phyloP scores from a whole-genome alignment of 1,140 invertebrate genomes.

The Belonocnema kinseyi region DNA sequence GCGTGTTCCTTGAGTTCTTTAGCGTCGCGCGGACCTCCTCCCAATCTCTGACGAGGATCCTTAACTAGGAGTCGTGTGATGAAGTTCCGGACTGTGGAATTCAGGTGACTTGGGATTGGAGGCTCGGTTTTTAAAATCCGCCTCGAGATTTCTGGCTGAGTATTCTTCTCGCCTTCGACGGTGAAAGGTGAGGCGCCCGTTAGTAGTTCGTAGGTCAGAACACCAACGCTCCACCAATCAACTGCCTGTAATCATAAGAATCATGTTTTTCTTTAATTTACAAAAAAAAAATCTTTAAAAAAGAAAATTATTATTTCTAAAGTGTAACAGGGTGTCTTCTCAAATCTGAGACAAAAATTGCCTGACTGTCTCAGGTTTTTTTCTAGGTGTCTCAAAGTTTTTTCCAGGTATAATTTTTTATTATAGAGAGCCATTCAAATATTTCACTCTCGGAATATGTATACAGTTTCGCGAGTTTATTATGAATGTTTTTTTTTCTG shows the following conservation, averaged over 20 bases:
- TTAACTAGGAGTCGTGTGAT: conserved; percentile 89
- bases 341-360: too few relatives aligned
- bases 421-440: too few relatives aligned
- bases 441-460: too few relatives aligned
- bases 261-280: too few relatives aligned
- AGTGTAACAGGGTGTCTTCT: too few relatives aligned
- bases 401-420: too few relatives aligned
- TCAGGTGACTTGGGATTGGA: conserved; percentile 86
- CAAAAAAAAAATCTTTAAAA: too few relatives aligned
- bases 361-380: too few relatives aligned
- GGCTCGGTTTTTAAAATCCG: conserved; percentile 92
- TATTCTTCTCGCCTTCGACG: conserved; percentile 93
- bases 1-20: conserved; percentile 90
- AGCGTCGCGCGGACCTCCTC: conserved; percentile 87
- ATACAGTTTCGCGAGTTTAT: too few relatives aligned
- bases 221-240: conserved; percentile 99
- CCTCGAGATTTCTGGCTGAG: conserved; percentile 94
- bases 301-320: neutral
- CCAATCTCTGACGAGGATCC: conserved; percentile 89
- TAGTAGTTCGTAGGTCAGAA: conserved; percentile 96
- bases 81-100: conserved; percentile 80
- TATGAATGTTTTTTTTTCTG: too few relatives aligned
- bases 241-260: conserved; percentile 83
- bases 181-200: conserved; percentile 98
- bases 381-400: too few relatives aligned